Evolutionary conservation across 2,797 vertebrate genomes (phyloP).

Genomic region (Gastrophryne carolinensis): DNA sequence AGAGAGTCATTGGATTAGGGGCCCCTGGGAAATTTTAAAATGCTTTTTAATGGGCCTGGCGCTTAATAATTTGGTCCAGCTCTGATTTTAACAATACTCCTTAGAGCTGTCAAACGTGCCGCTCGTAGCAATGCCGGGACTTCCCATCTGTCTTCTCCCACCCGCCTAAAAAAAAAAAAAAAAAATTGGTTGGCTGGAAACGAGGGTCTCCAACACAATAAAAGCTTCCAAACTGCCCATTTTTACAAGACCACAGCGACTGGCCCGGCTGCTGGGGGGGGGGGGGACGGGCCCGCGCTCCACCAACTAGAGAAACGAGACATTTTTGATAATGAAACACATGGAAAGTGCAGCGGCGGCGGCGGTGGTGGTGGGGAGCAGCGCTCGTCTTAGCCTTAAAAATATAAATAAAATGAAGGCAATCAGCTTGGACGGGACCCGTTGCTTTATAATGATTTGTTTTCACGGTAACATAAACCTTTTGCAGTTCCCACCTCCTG

Average conservation of each 20-base stretch:
- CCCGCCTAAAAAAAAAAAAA: no score
- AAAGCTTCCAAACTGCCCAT: conserved; percentile 2
- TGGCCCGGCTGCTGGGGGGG: no score
- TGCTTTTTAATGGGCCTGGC: conserved; percentile 38
- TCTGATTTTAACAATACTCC: conserved; percentile 47
- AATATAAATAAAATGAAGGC: conserved; percentile 77
- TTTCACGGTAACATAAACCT: conserved; percentile 72
- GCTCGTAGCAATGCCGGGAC: conserved; percentile 25
- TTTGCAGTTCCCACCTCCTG: conserved; percentile 45
- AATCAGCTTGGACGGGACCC: conserved; percentile 69
- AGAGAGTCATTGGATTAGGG: conserved; percentile 50
- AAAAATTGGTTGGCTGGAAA: conserved; percentile 40
- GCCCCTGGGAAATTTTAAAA: conserved; percentile 50
- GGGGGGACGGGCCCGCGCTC: conserved; percentile 9
- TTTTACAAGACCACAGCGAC: conserved; percentile 46
- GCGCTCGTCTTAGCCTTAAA: conserved; percentile 71
- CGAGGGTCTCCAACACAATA: conserved; percentile 31
- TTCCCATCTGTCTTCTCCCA: conserved; percentile 29
- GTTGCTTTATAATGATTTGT: conserved; percentile 72
- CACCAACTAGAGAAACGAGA: conserved; percentile 16
- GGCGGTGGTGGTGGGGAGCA: no score
- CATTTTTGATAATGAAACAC: conserved; percentile 53
- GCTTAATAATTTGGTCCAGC: conserved; percentile 50
- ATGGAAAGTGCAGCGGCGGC: conserved; percentile 70
- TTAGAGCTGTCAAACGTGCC: conserved; percentile 43